Percentiles rank a stretch among this genome's conserved stretches.
Conservation (phyloP, 2,113 vertebrate species). For the Ptilorrhoa leucosticta region DNA sequence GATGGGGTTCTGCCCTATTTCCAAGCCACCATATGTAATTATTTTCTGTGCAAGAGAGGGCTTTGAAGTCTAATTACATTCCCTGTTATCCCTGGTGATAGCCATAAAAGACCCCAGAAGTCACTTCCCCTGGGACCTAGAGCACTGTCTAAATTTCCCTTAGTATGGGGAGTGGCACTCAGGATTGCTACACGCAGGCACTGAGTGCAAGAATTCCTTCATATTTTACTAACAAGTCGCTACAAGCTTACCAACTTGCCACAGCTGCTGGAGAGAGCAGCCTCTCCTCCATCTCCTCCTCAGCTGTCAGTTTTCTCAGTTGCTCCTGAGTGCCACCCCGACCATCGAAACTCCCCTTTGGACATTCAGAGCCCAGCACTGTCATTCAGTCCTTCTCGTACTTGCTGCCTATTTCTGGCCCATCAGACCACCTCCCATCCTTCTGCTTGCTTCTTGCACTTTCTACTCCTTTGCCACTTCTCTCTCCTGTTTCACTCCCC, state of each 20-base stretch:
- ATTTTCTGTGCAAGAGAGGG: background rate
- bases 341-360: background rate
- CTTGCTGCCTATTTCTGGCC: background rate
- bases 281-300: background rate
- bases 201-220: background rate
- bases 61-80: background rate
- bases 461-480: background rate
- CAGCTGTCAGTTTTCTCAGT: background rate
- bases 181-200: background rate
- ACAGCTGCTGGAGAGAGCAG: background rate
- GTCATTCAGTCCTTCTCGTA: background rate
- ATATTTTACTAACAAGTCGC: constrained; percentile 14
- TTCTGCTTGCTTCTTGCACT: background rate
- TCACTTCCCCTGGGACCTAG: background rate
- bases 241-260: background rate
- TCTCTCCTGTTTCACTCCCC: background rate
- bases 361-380: background rate
- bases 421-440: background rate
- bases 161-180: background rate
- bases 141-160: background rate
- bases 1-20: background rate
- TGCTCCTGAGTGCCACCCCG: background rate
- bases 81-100: background rate
- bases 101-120: background rate
- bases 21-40: background rate